These are phyloP conservation scores for Ceraclea dissimilis DNA, from an alignment of 2,888 invertebrate genomes.

Conservation along the genomic window DNA sequence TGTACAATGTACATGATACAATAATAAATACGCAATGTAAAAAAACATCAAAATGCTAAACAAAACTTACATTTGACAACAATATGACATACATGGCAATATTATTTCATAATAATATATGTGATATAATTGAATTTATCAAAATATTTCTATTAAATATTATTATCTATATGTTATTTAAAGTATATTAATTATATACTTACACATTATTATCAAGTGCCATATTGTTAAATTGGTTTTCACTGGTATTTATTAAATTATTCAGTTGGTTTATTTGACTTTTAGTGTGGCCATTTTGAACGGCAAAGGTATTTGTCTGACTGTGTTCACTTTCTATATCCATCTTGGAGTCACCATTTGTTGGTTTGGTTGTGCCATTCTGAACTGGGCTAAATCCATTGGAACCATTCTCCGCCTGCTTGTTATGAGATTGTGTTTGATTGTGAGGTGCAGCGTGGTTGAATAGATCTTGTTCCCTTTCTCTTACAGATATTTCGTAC, in stretches of 20 bases:
- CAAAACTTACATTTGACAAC: too few relatives aligned
- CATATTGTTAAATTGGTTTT: constrained; percentile 24
- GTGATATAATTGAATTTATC: too few relatives aligned
- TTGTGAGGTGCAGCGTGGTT: constrained; percentile 23
- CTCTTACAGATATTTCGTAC: constrained; percentile 24
- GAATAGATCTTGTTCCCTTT: constrained; percentile 23
- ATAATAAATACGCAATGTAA: too few relatives aligned
- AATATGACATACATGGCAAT: too few relatives aligned
- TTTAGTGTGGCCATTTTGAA: constrained; percentile 26
- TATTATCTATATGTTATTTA: background rate
- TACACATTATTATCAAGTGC: constrained; percentile 25
- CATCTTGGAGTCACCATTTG: constrained; percentile 16
- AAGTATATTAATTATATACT: constrained; percentile 16
- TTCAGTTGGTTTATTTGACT: constrained; percentile 24
- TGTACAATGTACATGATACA: too few relatives aligned
- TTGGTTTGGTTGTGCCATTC: constrained; percentile 15
- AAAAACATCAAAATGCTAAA: too few relatives aligned
- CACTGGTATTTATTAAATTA: constrained; percentile 25
- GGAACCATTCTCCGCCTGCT: constrained; percentile 10
- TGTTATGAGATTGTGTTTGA: constrained; percentile 4
- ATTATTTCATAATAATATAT: too few relatives aligned
- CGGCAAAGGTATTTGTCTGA: constrained; percentile 19
- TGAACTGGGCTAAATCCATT: constrained; percentile 17
- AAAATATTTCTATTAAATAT: too few relatives aligned
- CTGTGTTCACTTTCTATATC: constrained; percentile 12